These are phyloP conservation scores for Drosophila gunungcola DNA, from an alignment of 1,140 invertebrate genomes.

Conservation along the genomic window DNA sequence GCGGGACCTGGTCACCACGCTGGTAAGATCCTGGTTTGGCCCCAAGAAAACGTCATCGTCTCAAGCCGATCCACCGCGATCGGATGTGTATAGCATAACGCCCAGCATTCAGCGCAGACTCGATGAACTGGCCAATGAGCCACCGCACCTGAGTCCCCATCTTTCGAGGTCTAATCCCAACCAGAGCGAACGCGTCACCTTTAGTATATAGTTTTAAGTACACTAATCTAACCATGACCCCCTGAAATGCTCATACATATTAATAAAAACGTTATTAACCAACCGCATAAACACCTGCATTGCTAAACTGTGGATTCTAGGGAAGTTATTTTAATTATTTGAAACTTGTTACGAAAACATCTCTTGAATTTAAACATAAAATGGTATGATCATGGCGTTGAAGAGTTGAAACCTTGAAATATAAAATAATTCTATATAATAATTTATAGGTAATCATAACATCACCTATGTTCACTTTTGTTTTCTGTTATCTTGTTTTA, in stretches of 20 bases:
- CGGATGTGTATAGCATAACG: slow-evolving; percentile 74
- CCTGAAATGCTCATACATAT: slow-evolving; percentile 26
- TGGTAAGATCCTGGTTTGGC: slow-evolving; percentile 85
- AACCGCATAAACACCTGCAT: slow-evolving; percentile 31
- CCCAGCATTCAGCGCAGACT: slow-evolving; percentile 71
- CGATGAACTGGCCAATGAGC: slow-evolving; percentile 63
- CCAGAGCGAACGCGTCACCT: slow-evolving; percentile 58
- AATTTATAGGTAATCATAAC: neutral
- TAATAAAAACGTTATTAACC: slow-evolving; percentile 56
- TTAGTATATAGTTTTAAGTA: slow-evolving; percentile 60
- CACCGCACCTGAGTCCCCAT: slow-evolving; percentile 41
- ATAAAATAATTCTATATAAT: too few relatives aligned
- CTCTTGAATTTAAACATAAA: too few relatives aligned
- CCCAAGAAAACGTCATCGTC: slow-evolving; percentile 34
- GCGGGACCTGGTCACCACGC: slow-evolving; percentile 87
- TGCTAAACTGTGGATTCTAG: slow-evolving; percentile 15
- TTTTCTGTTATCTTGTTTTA: neutral
- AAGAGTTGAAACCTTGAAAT: too few relatives aligned
- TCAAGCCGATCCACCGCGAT: slow-evolving; percentile 24
- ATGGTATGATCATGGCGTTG: too few relatives aligned
- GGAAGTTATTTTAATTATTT: neutral
- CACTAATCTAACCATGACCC: slow-evolving; percentile 19
- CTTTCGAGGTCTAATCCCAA: slow-evolving; percentile 31
- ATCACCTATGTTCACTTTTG: neutral
- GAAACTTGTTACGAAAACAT: neutral